phyloP scores from a whole-genome alignment of 2,113 vertebrate genomes.

The Ardeotis arabs region DNA sequence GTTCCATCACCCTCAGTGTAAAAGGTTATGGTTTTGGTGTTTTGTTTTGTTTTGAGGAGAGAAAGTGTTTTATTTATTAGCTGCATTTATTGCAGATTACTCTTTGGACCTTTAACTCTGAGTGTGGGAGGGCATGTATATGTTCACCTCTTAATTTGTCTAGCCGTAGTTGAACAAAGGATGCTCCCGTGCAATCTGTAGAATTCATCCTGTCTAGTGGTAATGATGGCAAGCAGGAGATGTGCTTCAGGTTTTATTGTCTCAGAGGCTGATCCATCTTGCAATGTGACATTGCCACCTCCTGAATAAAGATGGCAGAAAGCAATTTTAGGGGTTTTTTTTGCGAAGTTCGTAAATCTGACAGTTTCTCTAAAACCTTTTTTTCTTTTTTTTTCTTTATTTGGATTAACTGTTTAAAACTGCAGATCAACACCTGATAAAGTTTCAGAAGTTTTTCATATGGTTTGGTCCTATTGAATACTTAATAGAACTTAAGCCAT shows the following conservation, averaged over 20 bases:
- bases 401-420: not conserved
- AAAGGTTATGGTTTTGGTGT: too few relatives aligned
- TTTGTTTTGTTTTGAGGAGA: too few relatives aligned
- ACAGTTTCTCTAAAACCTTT: not conserved
- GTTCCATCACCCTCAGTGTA: too few relatives aligned
- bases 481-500: not conserved
- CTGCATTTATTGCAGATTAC: not conserved
- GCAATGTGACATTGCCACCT: not conserved
- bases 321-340: accelerated
- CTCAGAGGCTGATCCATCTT: not conserved
- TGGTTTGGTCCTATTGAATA: not conserved
- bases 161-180: accelerated
- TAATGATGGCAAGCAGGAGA: not conserved
- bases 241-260: not conserved
- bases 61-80: too few relatives aligned
- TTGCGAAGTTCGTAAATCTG: not conserved
- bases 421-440: not conserved
- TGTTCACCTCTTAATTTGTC: not conserved
- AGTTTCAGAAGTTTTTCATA: not conserved
- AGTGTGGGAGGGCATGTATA: accelerated
- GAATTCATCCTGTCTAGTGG: not conserved
- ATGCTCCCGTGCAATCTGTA: not conserved
- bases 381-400: not conserved
- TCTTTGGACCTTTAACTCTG: not conserved
- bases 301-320: not conserved